Evolutionary conservation across 2,888 invertebrate genomes (phyloP), one percentile per base, ranked within the genome.

Genomic region (Dusona sp.): DNA sequence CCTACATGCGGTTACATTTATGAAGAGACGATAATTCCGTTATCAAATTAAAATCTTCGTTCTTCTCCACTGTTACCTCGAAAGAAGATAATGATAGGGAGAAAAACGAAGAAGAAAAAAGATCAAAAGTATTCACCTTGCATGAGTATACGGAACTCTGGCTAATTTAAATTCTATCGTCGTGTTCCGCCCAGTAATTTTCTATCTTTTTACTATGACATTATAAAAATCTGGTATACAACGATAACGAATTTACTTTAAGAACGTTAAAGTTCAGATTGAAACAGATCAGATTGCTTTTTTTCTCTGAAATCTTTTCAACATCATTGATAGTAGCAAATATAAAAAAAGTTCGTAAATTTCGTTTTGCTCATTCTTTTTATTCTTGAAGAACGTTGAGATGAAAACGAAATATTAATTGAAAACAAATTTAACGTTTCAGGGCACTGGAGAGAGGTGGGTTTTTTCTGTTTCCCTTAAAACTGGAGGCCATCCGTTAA

Each of bases 31-130:
- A 77, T 81, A 72, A 65, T 65, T 67, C 77, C 77, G 72, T 81
- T 85, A 85, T 85, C 81, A 67, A 85, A 77, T 81, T 77, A 78
- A 81, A 85, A 81, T 85, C 80, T 81, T 61, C 54, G 68, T 64
- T 78, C 42, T 68, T 75, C 64, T 48, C 61, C 22, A 36, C 22
- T 70, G 36, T 77, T 45, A 45, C 57, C 19, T 25, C 19, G 36
- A 51, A 70, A 29, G 48, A 38, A 19, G 57, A 75, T 42, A 68
- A 68, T 42, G 61, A 48, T 6, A 70, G 19, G n/a, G 45, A 3
- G 45, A n/a, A 11, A 25, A 42, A 42, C 11, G n/a, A 25, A 33
- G 6, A 70, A 70, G 45, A 70, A 73, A 67, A 64, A 54, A 38
- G 42, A 73, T 38, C 13, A 75, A 77, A 77, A 16, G 64, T 70